Conservation (phyloP, 2,888 invertebrate genomes). For the Hirtodrosophila confusa region DNA sequence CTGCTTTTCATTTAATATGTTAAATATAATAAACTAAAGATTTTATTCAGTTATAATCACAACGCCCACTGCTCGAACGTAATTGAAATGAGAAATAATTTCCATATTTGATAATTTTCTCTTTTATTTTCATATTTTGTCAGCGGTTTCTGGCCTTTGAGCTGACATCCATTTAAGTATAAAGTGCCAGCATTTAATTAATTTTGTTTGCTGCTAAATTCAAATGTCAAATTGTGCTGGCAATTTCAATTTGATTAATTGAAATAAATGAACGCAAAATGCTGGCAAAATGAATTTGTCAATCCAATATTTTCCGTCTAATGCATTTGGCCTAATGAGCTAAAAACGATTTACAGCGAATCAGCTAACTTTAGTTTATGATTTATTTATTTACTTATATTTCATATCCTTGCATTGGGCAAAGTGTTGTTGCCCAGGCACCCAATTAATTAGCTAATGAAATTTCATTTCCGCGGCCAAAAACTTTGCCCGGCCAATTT, state of each 20-base stretch:
- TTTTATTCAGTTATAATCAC: too few relatives aligned
- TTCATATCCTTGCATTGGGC: slow-evolving; percentile 19
- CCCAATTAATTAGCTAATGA: slow-evolving; percentile 73
- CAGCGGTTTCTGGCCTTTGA: slow-evolving; percentile 3
- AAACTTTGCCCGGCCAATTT: slow-evolving; percentile 39
- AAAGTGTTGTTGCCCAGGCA: slow-evolving; percentile 39
- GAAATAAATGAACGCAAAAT: slow-evolving; percentile 36
- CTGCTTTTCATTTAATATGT: too few relatives aligned
- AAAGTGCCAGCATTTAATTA: slow-evolving; percentile 16
- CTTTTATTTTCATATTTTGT: slow-evolving; percentile 2
- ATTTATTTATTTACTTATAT: slow-evolving; percentile 22
- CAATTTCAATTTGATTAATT: slow-evolving; percentile 53
- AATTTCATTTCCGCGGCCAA: slow-evolving; percentile 51
- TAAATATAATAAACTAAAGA: too few relatives aligned
- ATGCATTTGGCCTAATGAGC: slow-evolving; percentile 14
- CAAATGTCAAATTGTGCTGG: slow-evolving; percentile 17
- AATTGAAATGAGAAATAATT: too few relatives aligned
- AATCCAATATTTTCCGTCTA: slow-evolving; percentile 34
- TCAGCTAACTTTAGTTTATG: slow-evolving; percentile 19
- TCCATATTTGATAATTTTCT: not conserved
- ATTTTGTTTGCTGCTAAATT: slow-evolving; percentile 8
- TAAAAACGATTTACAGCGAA: slow-evolving; percentile 16
- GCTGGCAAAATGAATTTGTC: slow-evolving; percentile 36
- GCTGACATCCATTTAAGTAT: not conserved
- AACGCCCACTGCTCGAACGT: too few relatives aligned